These are phyloP conservation scores for Cordilura impudica DNA, from an alignment of 2,888 invertebrate genomes.

Conservation along the genomic window DNA sequence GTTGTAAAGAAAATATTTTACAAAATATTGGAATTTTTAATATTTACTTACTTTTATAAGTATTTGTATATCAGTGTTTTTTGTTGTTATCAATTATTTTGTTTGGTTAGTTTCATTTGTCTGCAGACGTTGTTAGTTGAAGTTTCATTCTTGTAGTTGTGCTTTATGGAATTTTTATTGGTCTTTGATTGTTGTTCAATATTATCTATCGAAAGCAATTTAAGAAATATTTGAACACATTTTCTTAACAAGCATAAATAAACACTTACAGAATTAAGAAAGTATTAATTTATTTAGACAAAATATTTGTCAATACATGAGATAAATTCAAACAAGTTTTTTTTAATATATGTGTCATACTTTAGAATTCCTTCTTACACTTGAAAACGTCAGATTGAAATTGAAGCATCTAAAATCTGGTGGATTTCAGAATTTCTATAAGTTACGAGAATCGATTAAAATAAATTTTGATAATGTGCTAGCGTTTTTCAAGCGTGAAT, in stretches of 20 bases:
- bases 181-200: slow-evolving; percentile 46
- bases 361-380: no score
- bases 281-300: no score
- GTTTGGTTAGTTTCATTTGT: slow-evolving; percentile 44
- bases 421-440: no score
- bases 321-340: no score
- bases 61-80: slow-evolving; percentile 9
- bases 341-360: no score
- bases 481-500: no score
- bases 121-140: neutral
- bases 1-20: neutral
- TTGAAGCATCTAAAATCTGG: no score
- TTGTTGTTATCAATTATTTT: slow-evolving; percentile 30
- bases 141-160: neutral
- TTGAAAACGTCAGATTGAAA: no score
- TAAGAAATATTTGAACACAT: neutral
- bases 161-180: slow-evolving; percentile 13
- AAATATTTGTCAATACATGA: no score
- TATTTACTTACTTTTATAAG: neutral
- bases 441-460: no score
- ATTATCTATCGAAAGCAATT: neutral
- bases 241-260: neutral
- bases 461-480: no score
- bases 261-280: neutral
- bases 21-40: neutral